Percentiles rank a stretch among this genome's conserved stretches.
These are phyloP conservation scores for Gryllus bimaculatus DNA, from an alignment of 1,140 invertebrate species.

Conservation along the genomic window DNA sequence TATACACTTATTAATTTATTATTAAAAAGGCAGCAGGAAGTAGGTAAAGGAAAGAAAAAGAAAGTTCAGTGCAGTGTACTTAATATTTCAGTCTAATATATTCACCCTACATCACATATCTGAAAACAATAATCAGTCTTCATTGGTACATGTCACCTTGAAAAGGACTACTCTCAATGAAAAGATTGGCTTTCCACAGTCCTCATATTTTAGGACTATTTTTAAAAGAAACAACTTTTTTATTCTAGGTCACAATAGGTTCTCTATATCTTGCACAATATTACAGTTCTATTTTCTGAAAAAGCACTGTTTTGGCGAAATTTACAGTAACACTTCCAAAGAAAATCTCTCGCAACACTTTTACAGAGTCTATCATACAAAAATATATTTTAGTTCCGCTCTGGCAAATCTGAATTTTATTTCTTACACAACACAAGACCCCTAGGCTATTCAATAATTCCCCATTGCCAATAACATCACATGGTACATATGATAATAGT, in stretches of 20 bases:
- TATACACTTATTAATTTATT: too few species aligned
- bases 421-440: neutral
- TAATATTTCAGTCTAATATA: neutral
- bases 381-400: neutral
- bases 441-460: neutral
- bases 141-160: neutral
- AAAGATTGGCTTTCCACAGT: neutral
- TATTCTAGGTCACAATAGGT: neutral
- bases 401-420: neutral
- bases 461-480: neutral
- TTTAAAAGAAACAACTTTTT: neutral
- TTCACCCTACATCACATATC: neutral
- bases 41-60: neutral
- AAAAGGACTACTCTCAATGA: neutral
- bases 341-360: neutral
- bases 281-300: neutral
- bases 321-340: neutral
- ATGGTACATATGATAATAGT: neutral
- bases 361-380: neutral
- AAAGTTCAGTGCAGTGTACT: neutral
- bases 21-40: neutral
- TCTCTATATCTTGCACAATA: neutral
- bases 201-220: neutral
- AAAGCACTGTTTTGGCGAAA: neutral
- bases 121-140: neutral